Conservation (phyloP, 2,113 vertebrate species). For the Gasterosteus nipponicus region DNA sequence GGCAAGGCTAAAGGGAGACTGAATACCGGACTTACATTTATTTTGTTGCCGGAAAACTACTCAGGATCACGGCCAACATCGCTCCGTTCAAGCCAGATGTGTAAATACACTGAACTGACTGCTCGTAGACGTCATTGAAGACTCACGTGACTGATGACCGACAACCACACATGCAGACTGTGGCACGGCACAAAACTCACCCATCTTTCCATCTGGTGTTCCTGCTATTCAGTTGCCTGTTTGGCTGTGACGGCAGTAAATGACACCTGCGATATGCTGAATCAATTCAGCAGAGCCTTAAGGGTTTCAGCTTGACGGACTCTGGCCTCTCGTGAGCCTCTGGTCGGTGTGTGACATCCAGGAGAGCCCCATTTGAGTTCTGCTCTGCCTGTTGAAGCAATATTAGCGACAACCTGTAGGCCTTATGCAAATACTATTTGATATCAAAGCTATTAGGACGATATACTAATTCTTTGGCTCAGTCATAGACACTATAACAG, state of each 20-base stretch:
- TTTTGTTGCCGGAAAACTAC: neutral
- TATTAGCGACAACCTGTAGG: neutral
- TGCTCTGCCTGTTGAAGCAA: neutral
- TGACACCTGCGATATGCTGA: conserved; percentile 27
- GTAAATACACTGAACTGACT: neutral
- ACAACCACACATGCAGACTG: conserved; percentile 15
- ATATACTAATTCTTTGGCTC: neutral
- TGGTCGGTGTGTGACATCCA: conserved; percentile 37
- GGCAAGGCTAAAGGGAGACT: neutral
- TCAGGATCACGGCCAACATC: neutral
- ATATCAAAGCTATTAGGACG: neutral
- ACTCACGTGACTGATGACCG: no score
- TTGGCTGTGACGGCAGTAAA: conserved; percentile 52
- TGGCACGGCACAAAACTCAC: neutral
- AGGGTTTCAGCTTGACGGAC: conserved; percentile 39
- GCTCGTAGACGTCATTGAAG: no score
- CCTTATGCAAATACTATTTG: neutral
- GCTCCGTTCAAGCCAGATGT: neutral
- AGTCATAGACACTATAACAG: neutral
- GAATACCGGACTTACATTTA: neutral
- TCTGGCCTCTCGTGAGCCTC: conserved; percentile 28
- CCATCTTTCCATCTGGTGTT: conserved; percentile 26
- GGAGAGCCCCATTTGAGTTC: neutral
- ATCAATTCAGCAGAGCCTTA: conserved; percentile 23
- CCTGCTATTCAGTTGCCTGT: conserved; percentile 18